These are phyloP conservation scores for Acrobasis suavella DNA, from an alignment of 2,888 invertebrate species.

Conservation along the genomic window DNA sequence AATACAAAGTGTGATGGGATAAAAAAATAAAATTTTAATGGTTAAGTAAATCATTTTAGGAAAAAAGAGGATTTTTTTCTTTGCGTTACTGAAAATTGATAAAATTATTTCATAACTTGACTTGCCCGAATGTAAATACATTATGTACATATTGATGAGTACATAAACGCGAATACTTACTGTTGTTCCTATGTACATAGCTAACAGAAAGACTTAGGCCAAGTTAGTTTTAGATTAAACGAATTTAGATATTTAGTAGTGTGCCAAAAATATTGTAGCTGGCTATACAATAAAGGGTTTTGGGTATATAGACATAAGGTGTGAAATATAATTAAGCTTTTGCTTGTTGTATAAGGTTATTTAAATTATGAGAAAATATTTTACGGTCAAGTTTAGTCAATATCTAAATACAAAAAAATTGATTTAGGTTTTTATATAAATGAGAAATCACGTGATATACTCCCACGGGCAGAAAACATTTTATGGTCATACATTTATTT, in stretches of 20 bases:
- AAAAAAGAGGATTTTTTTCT: too few relatives aligned
- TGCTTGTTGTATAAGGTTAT: neutral
- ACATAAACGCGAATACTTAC: constrained; percentile 42
- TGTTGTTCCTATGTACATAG: constrained; percentile 72
- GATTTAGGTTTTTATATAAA: too few relatives aligned
- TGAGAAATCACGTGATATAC: too few relatives aligned
- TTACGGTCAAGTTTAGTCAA: too few relatives aligned
- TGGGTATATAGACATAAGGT: constrained; percentile 42
- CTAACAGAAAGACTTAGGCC: constrained; percentile 38
- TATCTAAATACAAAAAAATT: too few relatives aligned
- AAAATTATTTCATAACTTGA: neutral
- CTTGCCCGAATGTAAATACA: constrained; percentile 29
- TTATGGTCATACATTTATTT: too few relatives aligned
- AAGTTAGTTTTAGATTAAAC: constrained; percentile 40
- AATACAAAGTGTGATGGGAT: too few relatives aligned
- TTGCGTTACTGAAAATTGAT: too few relatives aligned
- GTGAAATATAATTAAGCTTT: constrained; percentile 25
- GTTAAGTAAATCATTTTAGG: too few relatives aligned
- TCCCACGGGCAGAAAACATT: too few relatives aligned
- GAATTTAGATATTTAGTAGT: constrained; percentile 62
- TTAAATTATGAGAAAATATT: too few relatives aligned
- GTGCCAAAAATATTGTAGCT: constrained; percentile 69
- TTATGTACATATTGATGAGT: constrained; percentile 43
- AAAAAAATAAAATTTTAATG: too few relatives aligned
- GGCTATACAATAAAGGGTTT: constrained; percentile 50